A percentile compares a stretch with the other conserved stretches of the same genome.
phyloP scores from a whole-genome alignment of 1,140 invertebrate genomes.

The Caenorhabditis brenneri region DNA sequence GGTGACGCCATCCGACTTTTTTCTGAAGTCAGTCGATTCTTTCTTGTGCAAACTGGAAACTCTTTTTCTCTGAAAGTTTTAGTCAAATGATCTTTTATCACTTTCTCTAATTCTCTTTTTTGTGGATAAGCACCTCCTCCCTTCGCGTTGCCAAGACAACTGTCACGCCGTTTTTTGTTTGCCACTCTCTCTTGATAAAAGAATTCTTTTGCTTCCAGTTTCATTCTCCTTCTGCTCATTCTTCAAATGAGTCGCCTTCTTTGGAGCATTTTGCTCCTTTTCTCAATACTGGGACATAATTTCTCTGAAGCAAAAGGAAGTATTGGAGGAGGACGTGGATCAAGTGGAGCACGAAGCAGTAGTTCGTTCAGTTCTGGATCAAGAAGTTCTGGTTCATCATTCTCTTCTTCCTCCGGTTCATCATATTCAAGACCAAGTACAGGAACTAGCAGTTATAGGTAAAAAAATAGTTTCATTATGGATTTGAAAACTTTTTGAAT shows the following conservation, averaged over 20 bases:
- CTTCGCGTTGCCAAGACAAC: constrained; percentile 8
- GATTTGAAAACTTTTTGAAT: no score
- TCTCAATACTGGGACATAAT: not conserved
- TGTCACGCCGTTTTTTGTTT: not conserved
- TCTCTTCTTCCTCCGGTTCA: not conserved
- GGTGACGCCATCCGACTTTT: no score
- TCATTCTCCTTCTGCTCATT: not conserved
- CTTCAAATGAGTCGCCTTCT: not conserved
- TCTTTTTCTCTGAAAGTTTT: not conserved
- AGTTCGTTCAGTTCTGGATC: not conserved
- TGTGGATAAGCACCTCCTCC: not conserved
- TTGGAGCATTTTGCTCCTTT: constrained; percentile 22
- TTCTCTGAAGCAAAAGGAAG: not conserved
- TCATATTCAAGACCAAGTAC: not conserved
- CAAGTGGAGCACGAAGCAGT: not conserved
- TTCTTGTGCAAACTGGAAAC: not conserved
- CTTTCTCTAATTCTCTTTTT: not conserved
- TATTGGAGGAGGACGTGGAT: constrained; percentile 1
- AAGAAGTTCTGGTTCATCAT: not conserved
- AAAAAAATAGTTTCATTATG: no score
- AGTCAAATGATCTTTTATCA: not conserved
- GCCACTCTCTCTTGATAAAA: not conserved
- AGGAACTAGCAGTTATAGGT: not conserved
- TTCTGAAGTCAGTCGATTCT: no score
- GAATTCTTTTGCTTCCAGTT: not conserved